These are phyloP conservation scores for Pongo abelii DNA, from an alignment of 2,113 vertebrate genomes.

Conservation along the genomic window DNA sequence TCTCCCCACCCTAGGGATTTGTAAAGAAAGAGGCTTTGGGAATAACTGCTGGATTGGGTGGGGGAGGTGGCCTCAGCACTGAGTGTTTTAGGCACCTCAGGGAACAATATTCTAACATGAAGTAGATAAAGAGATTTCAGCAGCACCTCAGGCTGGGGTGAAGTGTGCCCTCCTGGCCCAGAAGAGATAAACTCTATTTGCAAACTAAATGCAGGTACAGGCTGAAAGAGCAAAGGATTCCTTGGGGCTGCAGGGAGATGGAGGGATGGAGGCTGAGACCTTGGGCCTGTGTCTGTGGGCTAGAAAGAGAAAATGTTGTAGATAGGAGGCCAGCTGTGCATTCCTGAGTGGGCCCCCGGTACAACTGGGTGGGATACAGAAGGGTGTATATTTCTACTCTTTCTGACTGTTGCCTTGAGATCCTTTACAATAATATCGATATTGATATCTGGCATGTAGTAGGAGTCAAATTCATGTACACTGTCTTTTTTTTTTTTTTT, in stretches of 20 bases:
- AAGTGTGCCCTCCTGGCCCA: neutral
- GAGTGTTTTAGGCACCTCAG: neutral
- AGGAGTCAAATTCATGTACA: neutral
- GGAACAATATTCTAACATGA: accelerated
- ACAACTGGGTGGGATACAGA: neutral
- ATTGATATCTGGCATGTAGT: too few relatives aligned
- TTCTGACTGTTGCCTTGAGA: neutral
- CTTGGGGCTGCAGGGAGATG: neutral
- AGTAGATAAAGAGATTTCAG: neutral
- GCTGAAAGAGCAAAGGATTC: neutral
- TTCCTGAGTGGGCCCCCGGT: too few relatives aligned
- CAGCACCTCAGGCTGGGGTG: neutral
- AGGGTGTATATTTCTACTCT: neutral
- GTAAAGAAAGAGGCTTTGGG: neutral
- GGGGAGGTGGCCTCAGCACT: neutral
- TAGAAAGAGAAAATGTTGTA: neutral
- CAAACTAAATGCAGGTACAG: neutral
- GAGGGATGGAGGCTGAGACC: neutral
- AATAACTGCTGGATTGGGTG: neutral
- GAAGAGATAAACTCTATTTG: neutral
- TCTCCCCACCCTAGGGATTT: neutral
- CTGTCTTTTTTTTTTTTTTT: neutral
- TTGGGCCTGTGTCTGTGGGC: neutral
- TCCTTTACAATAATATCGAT: neutral
- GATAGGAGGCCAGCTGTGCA: accelerated